Evolutionary conservation across 2,888 invertebrate genomes (phyloP).

Genomic region (Iselma pallidipennis): DNA sequence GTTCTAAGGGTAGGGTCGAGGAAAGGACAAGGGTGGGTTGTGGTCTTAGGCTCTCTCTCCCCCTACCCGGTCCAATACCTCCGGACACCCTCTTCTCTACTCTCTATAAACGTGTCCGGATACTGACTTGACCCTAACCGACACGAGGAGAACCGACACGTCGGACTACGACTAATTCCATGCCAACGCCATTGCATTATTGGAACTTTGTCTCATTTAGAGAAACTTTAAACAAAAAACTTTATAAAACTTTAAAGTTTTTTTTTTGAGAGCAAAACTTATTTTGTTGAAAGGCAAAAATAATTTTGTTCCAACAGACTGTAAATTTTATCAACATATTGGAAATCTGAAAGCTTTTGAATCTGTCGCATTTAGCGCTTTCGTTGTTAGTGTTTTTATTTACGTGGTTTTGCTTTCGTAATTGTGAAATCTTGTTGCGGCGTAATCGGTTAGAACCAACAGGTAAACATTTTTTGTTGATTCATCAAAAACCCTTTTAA

Average conservation of each 20-base stretch:
- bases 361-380: background rate
- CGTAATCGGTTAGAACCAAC: constrained; percentile 1
- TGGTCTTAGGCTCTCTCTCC: constrained; percentile 53
- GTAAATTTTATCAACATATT: background rate
- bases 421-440: constrained; percentile 20
- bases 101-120: constrained; percentile 32
- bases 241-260: background rate
- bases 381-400: constrained; percentile 4
- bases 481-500: background rate
- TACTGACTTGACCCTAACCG: constrained; percentile 43
- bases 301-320: background rate
- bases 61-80: constrained; percentile 40
- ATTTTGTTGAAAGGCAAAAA: background rate
- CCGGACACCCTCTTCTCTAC: constrained; percentile 44
- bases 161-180: constrained; percentile 22
- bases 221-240: background rate
- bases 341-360: background rate
- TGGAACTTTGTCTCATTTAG: constrained; percentile 2
- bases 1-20: constrained; percentile 54
- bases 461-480: constrained; percentile 20
- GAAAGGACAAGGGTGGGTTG: constrained; percentile 57
- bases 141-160: constrained; percentile 32
- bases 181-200: constrained; percentile 16
- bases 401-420: constrained; percentile 8
- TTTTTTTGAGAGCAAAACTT: no score